phyloP scores from a whole-genome alignment of 1,140 invertebrate species.

The Drosophila ercepeae region DNA sequence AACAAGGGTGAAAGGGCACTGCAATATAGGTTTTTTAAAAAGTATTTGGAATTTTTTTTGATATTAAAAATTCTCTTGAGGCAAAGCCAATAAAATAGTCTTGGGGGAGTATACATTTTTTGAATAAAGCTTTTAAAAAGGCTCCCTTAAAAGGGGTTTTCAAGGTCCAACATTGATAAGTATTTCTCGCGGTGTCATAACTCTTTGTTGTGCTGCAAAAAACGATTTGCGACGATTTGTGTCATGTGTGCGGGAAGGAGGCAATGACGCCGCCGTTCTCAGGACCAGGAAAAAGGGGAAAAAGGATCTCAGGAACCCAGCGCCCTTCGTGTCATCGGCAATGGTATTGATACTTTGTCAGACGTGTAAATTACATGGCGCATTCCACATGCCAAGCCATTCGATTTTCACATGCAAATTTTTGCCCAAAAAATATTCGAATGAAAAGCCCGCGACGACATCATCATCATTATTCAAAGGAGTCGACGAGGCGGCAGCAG shows the following conservation, averaged over 20 bases:
- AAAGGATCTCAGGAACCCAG: not conserved
- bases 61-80: too few relatives aligned
- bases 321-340: slow-evolving; percentile 52
- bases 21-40: slow-evolving; percentile 3
- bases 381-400: slow-evolving; percentile 70
- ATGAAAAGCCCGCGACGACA: slow-evolving; percentile 49
- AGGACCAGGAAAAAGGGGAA: slow-evolving; percentile 1
- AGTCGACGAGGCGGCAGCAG: slow-evolving; percentile 26
- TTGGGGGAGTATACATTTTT: too few relatives aligned
- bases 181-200: slow-evolving; percentile 6
- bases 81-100: too few relatives aligned
- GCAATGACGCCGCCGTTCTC: slow-evolving; percentile 39
- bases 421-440: slow-evolving; percentile 35
- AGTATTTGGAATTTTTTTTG: not conserved
- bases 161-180: too few relatives aligned
- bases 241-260: slow-evolving; percentile 57
- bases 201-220: slow-evolving; percentile 69
- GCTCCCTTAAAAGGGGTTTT: too few relatives aligned
- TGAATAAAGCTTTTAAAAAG: too few relatives aligned
- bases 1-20: slow-evolving; percentile 13
- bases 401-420: slow-evolving; percentile 75
- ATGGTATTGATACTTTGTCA: slow-evolving; percentile 82
- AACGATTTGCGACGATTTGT: slow-evolving; percentile 81
- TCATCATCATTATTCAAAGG: slow-evolving; percentile 80
- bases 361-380: slow-evolving; percentile 81